Evolutionary conservation across 2,888 invertebrate species (phyloP), one percentile per base, ranked within the genome.

Genomic region (Mesoligia furuncula): DNA sequence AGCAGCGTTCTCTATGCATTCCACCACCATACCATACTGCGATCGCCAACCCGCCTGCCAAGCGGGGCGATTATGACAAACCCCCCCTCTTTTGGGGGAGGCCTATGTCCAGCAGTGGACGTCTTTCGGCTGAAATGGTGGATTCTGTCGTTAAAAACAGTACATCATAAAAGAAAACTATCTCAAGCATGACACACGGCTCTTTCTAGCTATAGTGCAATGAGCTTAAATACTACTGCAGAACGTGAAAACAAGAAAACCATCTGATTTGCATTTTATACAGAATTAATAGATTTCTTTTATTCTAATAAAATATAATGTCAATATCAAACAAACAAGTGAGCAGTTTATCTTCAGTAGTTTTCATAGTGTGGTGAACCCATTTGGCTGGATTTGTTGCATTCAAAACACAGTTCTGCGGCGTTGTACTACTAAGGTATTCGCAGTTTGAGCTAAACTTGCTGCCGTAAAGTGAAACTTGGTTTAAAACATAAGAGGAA

Each of bases 381-480:
- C 84, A 89, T 80, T 86, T 69, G 67, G 75, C 80, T 86, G 88
- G 89, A 91, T 91, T 92, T 90, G 90, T 92, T 90, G 92, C 89
- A 92, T 91, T 90, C 90, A 90, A 88, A 91, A 90, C 90, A 90
- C 87, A 86, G 81, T 85, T 85, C 84, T 86, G 89, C 75, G 87
- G 87, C 85, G 85, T 82, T 89, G 87, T 89, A 85, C 87, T 89
- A 87, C 90, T 88, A 86, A 90, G 90, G 89, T 91, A 91, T 92
- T 91, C 86, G 87, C 86, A 88, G 90, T 91, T 90, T 85, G 85
- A 88, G 79, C 87, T 90, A 87, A 91, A 91, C 90, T 91, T 90
- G 80, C 84, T 80, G 83, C 86, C 84, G 88, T 90, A 85, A 90
- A 83, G 86, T 76, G 73, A 79, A 79, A 31, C 31, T 27, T 84